These are phyloP conservation scores for Lacerta viridis DNA, from an alignment of 2,797 vertebrate genomes.

Conservation along the genomic window DNA sequence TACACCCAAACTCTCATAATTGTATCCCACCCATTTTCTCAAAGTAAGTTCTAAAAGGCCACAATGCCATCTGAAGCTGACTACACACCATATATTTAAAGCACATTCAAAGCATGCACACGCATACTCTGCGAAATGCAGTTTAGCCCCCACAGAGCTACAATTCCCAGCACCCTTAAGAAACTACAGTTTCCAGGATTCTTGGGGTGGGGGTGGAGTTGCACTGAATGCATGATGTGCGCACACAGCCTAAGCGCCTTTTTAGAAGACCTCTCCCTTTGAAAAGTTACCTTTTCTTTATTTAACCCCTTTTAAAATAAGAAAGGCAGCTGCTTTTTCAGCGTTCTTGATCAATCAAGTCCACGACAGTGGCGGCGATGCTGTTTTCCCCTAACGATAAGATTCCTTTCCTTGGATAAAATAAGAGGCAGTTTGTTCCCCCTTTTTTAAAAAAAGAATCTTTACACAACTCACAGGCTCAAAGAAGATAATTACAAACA, in stretches of 20 bases:
- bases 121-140: too few relatives aligned
- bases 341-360: slow-evolving; percentile 73
- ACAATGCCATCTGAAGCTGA: slow-evolving; percentile 31
- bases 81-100: too few relatives aligned
- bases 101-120: too few relatives aligned
- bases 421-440: slow-evolving; percentile 75
- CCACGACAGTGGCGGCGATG: slow-evolving; percentile 70
- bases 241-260: slow-evolving; percentile 37
- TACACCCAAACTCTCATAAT: slow-evolving; percentile 2
- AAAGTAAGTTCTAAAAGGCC: slow-evolving; percentile 31
- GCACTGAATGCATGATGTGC: too few relatives aligned
- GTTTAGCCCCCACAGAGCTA: too few relatives aligned
- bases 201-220: too few relatives aligned
- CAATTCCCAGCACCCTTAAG: too few relatives aligned
- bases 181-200: too few relatives aligned
- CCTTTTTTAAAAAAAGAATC: slow-evolving; percentile 21
- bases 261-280: slow-evolving; percentile 57
- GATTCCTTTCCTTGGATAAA: slow-evolving; percentile 75
- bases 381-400: slow-evolving; percentile 79
- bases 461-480: slow-evolving; percentile 80
- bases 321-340: slow-evolving; percentile 48
- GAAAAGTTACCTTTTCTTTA: slow-evolving; percentile 50
- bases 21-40: background rate
- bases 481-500: slow-evolving; percentile 90
- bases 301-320: slow-evolving; percentile 36